phyloP scores from a whole-genome alignment of 2,797 vertebrate species.

The Chromobotia macracanthus region DNA sequence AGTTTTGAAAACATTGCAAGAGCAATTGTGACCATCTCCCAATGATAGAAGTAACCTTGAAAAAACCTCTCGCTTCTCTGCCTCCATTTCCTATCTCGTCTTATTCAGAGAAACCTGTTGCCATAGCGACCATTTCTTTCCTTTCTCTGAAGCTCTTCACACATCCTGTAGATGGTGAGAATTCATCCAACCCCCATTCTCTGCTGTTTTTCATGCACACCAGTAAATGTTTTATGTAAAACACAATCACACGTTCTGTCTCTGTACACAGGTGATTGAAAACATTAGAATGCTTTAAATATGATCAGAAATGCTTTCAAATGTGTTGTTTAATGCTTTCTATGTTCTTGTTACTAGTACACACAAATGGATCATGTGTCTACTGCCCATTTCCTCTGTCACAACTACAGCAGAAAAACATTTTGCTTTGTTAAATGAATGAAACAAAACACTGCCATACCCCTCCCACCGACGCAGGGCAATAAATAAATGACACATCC shows the following conservation, averaged over 20 bases:
- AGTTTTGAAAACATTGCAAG: slow-evolving; percentile 9
- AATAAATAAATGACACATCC: not conserved
- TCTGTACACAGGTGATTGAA: slow-evolving; percentile 24
- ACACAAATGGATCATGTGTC: not conserved
- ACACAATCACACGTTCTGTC: slow-evolving; percentile 29
- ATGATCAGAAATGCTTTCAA: slow-evolving; percentile 8
- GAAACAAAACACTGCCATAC: not conserved
- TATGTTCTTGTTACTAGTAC: slow-evolving; percentile 12
- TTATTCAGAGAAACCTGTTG: slow-evolving; percentile 71
- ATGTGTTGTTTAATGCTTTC: slow-evolving; percentile 16
- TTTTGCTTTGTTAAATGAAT: slow-evolving; percentile 1
- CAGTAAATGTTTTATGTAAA: slow-evolving; percentile 39
- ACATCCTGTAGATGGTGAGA: slow-evolving; percentile 51
- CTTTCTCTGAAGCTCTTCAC: slow-evolving; percentile 51
- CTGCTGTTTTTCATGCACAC: slow-evolving; percentile 24
- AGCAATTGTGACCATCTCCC: slow-evolving; percentile 25
- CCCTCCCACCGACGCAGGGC: not conserved
- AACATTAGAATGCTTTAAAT: slow-evolving; percentile 27
- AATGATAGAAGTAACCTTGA: slow-evolving; percentile 58
- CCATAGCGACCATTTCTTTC: slow-evolving; percentile 75
- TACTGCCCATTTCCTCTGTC: slow-evolving; percentile 5
- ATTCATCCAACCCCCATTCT: slow-evolving; percentile 40
- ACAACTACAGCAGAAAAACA: not conserved
- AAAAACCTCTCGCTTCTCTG: slow-evolving; percentile 50
- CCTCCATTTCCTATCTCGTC: slow-evolving; percentile 48